phyloP scores from a whole-genome alignment of 2,797 vertebrate genomes.

The Phrynocephalus guinanensis region DNA sequence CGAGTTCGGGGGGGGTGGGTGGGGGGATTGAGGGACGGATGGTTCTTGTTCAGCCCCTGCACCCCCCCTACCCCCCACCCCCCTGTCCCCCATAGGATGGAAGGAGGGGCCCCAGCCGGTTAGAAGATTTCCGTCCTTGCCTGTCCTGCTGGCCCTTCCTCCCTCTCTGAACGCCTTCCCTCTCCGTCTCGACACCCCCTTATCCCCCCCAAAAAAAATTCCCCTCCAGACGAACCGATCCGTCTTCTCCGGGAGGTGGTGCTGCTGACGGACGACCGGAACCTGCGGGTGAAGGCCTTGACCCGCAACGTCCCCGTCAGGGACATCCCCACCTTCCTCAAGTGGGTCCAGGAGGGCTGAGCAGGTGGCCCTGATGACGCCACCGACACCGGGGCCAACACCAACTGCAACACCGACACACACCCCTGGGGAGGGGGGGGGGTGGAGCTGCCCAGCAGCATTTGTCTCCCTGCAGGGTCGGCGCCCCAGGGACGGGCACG shows the following conservation, averaged over 20 bases:
- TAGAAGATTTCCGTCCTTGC: neutral
- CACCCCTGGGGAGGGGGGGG: neutral
- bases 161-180: too few species aligned
- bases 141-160: neutral
- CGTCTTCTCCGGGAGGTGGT: constrained; percentile 94
- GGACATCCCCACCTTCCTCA: constrained; percentile 96
- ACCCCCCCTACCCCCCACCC: constrained; percentile 48
- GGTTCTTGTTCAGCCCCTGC: constrained; percentile 81
- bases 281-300: constrained; percentile 96
- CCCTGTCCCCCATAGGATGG: constrained; percentile 71
- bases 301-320: constrained; percentile 95
- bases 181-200: too few species aligned
- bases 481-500: too few species aligned
- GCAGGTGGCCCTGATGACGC: neutral
- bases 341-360: constrained; percentile 91
- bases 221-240: constrained; percentile 87
- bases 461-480: too few species aligned
- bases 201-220: too few species aligned
- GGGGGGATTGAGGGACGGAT: constrained; percentile 61
- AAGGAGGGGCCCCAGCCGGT: constrained; percentile 31
- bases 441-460: too few species aligned
- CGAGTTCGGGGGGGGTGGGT: constrained; percentile 61
- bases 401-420: neutral
- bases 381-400: constrained; percentile 26
- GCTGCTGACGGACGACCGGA: constrained; percentile 96